Percentiles rank a stretch among this genome's conserved stretches.
Evolutionary conservation across 2,113 vertebrate species (phyloP).

Genomic region (Rhipidura dahli): DNA sequence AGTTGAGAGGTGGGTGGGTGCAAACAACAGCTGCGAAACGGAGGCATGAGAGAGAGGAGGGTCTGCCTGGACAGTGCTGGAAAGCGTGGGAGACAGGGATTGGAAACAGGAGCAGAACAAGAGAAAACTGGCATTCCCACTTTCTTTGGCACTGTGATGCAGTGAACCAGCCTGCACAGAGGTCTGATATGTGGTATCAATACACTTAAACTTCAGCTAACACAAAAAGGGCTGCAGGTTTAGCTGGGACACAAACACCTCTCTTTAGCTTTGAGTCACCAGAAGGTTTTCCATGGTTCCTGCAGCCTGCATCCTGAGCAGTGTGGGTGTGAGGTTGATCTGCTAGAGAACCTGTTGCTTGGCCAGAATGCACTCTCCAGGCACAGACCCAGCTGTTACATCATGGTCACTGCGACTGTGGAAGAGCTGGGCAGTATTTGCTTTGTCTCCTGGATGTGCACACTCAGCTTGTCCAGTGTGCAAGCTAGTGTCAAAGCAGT

Average conservation of each 20-base stretch:
- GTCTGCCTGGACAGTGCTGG: not conserved
- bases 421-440: not conserved
- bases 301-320: not conserved
- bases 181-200: fast-evolving
- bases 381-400: fast-evolving
- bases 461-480: not conserved
- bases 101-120: not conserved
- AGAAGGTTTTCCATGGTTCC: not conserved
- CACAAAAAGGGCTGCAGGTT: not conserved
- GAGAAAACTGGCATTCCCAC: not conserved
- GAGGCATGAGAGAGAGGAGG: not conserved
- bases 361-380: not conserved
- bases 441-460: not conserved
- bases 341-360: not conserved
- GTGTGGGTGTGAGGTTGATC: not conserved
- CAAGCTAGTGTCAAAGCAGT: not conserved
- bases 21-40: not conserved
- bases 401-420: fast-evolving
- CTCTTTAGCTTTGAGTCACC: not conserved
- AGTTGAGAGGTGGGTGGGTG: not conserved
- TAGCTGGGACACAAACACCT: not conserved
- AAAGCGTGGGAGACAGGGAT: not conserved
- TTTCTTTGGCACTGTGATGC: not conserved
- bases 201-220: not conserved
- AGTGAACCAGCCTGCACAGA: not conserved